phyloP scores from a whole-genome alignment of 2,888 invertebrate genomes.

The Ecliptopera silaceata region DNA sequence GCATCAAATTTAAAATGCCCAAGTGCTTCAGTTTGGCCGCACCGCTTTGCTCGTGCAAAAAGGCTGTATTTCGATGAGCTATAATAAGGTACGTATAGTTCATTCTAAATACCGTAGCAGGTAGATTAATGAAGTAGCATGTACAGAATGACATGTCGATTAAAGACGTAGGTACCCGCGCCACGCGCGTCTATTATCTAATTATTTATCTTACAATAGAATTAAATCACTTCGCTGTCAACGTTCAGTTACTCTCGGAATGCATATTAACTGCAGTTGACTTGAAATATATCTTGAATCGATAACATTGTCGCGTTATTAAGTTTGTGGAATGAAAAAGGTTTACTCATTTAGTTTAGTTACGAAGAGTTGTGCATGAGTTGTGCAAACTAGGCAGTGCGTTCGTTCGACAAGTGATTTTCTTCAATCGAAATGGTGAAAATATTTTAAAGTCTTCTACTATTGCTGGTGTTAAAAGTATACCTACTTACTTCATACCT shows the following conservation, averaged over 20 bases:
- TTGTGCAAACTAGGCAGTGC: constrained; percentile 11
- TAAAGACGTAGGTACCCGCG: neutral
- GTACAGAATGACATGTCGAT: neutral
- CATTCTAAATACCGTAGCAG: neutral
- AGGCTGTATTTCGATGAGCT: neutral
- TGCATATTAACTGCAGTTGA: constrained; percentile 9
- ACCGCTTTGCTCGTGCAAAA: constrained; percentile 20
- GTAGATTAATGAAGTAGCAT: neutral
- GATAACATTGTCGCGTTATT: constrained; percentile 13
- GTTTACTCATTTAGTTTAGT: constrained; percentile 2
- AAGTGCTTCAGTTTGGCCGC: constrained; percentile 22
- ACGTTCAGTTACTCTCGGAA: constrained; percentile 9
- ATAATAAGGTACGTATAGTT: constrained; percentile 5
- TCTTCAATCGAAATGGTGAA: constrained; percentile 24
- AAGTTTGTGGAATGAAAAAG: constrained; percentile 1
- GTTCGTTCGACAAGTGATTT: constrained; percentile 23
- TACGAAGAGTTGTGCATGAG: constrained; percentile 2
- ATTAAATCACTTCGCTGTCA: constrained; percentile 20
- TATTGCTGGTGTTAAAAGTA: constrained; percentile 39
- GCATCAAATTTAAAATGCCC: constrained; percentile 10
- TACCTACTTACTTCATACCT: constrained; percentile 42
- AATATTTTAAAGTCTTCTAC: constrained; percentile 24
- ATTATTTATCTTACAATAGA: constrained; percentile 18
- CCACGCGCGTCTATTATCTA: constrained; percentile 4
- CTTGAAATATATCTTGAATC: constrained; percentile 12